These are phyloP conservation scores for Tachina fera DNA, from an alignment of 2,888 invertebrate species.

Conservation along the genomic window DNA sequence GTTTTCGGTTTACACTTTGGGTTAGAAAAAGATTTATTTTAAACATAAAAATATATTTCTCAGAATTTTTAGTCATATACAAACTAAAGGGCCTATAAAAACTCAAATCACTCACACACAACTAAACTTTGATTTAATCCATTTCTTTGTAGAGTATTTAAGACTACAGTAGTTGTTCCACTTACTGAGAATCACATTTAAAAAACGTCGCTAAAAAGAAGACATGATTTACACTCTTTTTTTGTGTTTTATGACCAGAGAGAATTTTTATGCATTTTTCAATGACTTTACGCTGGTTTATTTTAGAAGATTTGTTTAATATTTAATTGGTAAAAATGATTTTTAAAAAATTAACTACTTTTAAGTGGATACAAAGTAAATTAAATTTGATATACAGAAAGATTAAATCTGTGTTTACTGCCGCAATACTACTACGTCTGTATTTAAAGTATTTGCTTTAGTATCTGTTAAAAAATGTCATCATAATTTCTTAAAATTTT, in stretches of 20 bases:
- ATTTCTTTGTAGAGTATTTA: neutral
- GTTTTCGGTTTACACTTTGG: constrained; percentile 46
- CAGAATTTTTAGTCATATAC: constrained; percentile 18
- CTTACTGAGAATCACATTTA: constrained; percentile 41
- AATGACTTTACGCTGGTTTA: constrained; percentile 30
- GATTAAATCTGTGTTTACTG: too few species aligned
- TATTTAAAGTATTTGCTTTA: too few species aligned
- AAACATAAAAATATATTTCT: neutral
- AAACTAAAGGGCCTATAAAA: neutral
- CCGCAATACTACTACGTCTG: too few species aligned
- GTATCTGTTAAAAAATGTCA: too few species aligned
- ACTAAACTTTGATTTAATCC: constrained; percentile 5
- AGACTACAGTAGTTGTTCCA: constrained; percentile 5
- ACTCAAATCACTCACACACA: constrained; percentile 29
- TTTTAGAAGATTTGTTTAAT: constrained; percentile 20
- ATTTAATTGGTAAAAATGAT: neutral
- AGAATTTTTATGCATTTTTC: neutral
- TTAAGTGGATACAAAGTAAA: neutral
- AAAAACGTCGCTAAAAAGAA: neutral
- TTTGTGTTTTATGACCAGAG: constrained; percentile 10
- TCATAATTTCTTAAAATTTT: neutral
- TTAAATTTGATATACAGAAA: neutral
- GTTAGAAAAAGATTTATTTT: neutral
- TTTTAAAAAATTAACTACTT: neutral
- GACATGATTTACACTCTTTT: constrained; percentile 47